Evolutionary conservation across 1,140 invertebrate species (phyloP), one percentile per base, ranked within the genome.

Genomic region (Brachionus manjavacas): DNA sequence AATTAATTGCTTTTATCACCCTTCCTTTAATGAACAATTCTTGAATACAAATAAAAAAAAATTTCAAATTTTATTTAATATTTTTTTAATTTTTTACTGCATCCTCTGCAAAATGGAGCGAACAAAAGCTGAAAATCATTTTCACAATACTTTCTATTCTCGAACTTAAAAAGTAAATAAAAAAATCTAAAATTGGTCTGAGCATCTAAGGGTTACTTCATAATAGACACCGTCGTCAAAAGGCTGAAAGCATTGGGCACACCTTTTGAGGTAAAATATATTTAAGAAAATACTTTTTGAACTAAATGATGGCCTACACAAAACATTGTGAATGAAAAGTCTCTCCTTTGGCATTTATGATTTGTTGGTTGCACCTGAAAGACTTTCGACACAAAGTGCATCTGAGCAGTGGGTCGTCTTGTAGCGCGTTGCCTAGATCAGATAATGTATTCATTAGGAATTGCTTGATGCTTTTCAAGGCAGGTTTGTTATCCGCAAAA

Each of bases 1-100:
- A 93, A 87, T 98, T 97, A 95, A 99, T 98, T 1, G 98, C 98
- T 89, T 99, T 99, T 86, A 99, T 99, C 0, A 99, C 98, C 83
- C 97, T 92, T 0, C 89, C 96, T 89, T 98, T 96, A 20, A 99
- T 95, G 89, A 98, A 98, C 88, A 97, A 94, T 60, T 94, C 94
- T 94, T 81, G 7, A 86, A 87, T 60, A 88, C 86, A 88, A 88
- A n/a, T 35, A 41, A 52, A 64, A n/a, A 35, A 55, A 49, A 20
- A 16, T 46, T 49, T 12, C 1, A 85, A 81, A 43, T 35, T 25
- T 23, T 25, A 39, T 49, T 46, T 84, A 72, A 8, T 79, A 4
- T 25, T 49, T 39, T 84, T 52, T 79, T 12, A 31, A 79, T 14
- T 76, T 90, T 91, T 91, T 92, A 95, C 94, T 94, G 89, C 98